Percentiles rank a stretch among this genome's conserved stretches.
phyloP scores from a whole-genome alignment of 1,140 invertebrate species.

The Hypsibius dujardini region DNA sequence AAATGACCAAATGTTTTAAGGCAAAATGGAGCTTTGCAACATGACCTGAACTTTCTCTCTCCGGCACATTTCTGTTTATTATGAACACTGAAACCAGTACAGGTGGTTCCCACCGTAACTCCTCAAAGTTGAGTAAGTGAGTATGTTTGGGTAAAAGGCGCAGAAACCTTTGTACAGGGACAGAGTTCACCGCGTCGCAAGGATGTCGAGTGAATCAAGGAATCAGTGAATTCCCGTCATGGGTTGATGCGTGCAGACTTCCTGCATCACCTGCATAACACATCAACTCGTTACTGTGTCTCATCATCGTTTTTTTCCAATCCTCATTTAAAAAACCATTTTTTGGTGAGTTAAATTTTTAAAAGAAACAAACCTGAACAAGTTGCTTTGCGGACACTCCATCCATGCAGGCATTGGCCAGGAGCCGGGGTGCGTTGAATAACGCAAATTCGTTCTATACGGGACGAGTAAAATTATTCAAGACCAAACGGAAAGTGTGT shows the following conservation, averaged over 20 bases:
- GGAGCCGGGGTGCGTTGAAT: slow-evolving; percentile 2
- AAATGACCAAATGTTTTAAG: too few species aligned
- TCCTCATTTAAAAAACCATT: too few species aligned
- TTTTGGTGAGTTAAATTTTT: too few species aligned
- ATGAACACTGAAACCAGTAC: too few species aligned
- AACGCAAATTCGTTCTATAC: slow-evolving; percentile 9
- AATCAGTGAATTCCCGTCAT: slow-evolving; percentile 2
- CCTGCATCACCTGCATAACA: background rate
- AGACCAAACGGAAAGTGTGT: background rate
- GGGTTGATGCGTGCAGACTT: background rate
- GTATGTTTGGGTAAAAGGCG: background rate
- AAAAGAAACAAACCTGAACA: background rate
- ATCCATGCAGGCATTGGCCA: slow-evolving; percentile 8
- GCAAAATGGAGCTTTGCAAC: too few species aligned
- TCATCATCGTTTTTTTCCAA: background rate
- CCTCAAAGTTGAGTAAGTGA: background rate
- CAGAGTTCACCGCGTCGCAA: background rate
- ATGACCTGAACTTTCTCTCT: too few species aligned
- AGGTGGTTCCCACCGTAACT: too few species aligned
- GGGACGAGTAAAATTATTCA: background rate
- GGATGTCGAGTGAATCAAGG: background rate
- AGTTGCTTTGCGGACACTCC: background rate
- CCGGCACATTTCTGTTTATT: too few species aligned
- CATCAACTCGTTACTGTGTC: background rate
- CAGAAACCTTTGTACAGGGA: too few species aligned